These are phyloP conservation scores for Eubucco bourcierii DNA, from an alignment of 2,113 vertebrate genomes.

Conservation along the genomic window DNA sequence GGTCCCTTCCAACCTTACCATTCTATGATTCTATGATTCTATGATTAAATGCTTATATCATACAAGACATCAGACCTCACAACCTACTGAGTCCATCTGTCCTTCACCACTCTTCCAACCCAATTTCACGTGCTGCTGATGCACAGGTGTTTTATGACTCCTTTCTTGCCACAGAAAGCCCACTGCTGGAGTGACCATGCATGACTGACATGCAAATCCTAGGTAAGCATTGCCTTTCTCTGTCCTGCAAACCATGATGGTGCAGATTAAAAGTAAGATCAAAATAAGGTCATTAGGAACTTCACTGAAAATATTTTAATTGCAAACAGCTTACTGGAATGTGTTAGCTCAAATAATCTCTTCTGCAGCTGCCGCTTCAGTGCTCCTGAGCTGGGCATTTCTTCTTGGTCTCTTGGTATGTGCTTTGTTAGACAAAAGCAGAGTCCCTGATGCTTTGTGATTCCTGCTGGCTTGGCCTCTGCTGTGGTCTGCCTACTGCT, in stretches of 20 bases:
- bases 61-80: not conserved
- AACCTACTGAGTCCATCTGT: not conserved
- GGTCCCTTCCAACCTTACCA: no score
- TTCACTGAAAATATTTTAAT: conserved; percentile 4
- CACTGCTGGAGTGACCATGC: not conserved
- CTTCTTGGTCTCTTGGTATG: no score
- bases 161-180: not conserved
- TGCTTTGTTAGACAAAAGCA: not conserved
- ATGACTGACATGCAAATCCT: not conserved
- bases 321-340: not conserved
- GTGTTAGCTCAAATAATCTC: not conserved
- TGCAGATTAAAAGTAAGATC: not conserved
- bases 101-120: not conserved
- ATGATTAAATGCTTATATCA: not conserved
- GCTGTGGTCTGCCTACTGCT: not conserved
- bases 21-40: no score
- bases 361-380: not conserved
- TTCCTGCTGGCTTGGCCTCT: not conserved
- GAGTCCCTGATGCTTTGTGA: not conserved
- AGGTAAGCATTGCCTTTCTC: not conserved
- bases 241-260: not conserved
- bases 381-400: no score
- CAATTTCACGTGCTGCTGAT: not conserved
- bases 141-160: not conserved
- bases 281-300: not conserved